Conservation (phyloP, 2,888 invertebrate species). For the Phalera bucephala region DNA sequence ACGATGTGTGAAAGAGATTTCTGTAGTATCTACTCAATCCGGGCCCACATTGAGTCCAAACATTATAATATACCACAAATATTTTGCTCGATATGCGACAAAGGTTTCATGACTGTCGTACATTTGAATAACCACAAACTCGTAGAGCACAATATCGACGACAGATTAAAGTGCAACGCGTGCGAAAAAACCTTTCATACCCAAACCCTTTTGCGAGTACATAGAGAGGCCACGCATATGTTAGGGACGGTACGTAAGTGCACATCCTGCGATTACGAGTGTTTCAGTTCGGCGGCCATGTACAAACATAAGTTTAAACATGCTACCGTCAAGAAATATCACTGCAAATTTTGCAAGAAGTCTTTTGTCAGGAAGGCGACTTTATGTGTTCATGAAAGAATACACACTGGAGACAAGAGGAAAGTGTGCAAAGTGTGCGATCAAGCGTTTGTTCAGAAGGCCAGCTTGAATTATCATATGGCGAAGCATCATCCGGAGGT, state of each 20-base stretch:
- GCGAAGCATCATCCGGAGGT: slow-evolving; percentile 69
- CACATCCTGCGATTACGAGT: slow-evolving; percentile 59
- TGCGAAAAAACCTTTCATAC: slow-evolving; percentile 60
- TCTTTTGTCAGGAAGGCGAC: slow-evolving; percentile 63
- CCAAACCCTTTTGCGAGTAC: slow-evolving; percentile 49
- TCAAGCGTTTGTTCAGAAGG: slow-evolving; percentile 72
- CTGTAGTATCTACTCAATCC: slow-evolving; percentile 43
- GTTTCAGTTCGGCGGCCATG: slow-evolving; percentile 51
- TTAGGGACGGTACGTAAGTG: slow-evolving; percentile 60
- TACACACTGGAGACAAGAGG: slow-evolving; percentile 65
- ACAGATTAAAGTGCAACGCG: slow-evolving; percentile 61
- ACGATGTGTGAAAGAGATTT: slow-evolving; percentile 48
- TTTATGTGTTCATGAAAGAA: slow-evolving; percentile 57
- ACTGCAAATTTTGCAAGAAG: slow-evolving; percentile 72
- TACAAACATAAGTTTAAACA: slow-evolving; percentile 70
- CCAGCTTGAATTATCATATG: slow-evolving; percentile 73
- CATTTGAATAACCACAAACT: slow-evolving; percentile 56
- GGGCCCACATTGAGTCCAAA: slow-evolving; percentile 53
- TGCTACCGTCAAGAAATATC: slow-evolving; percentile 61
- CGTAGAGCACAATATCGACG: slow-evolving; percentile 55
- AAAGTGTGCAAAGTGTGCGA: slow-evolving; percentile 63
- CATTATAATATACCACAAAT: slow-evolving; percentile 55
- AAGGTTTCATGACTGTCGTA: slow-evolving; percentile 51
- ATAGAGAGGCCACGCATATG: slow-evolving; percentile 66
- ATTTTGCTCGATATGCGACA: slow-evolving; percentile 45